Conservation (phyloP, 2,797 vertebrate species). For the Myotis planiceps region DNA sequence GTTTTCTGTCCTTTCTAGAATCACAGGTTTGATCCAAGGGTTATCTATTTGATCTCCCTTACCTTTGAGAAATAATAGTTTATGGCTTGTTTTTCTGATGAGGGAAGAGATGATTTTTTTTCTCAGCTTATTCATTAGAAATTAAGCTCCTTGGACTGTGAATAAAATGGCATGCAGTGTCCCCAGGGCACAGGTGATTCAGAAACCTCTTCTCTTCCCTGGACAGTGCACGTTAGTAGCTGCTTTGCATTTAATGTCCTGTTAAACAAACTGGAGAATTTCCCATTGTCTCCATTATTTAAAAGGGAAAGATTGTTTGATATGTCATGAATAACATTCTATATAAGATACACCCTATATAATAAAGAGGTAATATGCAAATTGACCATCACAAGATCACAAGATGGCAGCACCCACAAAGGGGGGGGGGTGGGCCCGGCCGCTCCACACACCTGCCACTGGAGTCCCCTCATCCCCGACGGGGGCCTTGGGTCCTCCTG, state of each 20-base stretch:
- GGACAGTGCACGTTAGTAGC: neutral
- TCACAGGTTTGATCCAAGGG: neutral
- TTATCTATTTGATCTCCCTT: neutral
- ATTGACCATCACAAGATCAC: too few relatives aligned
- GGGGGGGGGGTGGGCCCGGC: too few relatives aligned
- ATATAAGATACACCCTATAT: neutral
- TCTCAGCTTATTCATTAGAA: neutral
- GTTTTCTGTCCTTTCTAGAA: constrained; percentile 3
- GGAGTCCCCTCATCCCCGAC: too few relatives aligned
- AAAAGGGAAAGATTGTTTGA: neutral
- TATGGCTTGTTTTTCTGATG: constrained; percentile 45
- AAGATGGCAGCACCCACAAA: too few relatives aligned
- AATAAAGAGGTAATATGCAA: too few relatives aligned
- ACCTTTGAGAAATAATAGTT: constrained; percentile 44
- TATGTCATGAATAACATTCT: neutral
- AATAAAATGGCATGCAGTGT: neutral
- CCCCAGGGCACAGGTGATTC: neutral
- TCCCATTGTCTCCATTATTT: neutral
- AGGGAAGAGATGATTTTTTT: neutral
- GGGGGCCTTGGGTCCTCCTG: too few relatives aligned
- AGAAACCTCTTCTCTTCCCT: neutral
- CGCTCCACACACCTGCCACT: too few relatives aligned
- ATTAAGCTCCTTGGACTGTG: neutral
- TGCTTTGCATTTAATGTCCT: neutral
- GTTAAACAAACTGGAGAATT: neutral